Evolutionary conservation across 2,797 vertebrate genomes (phyloP).

Genomic region (Poliocrania exsul): DNA sequence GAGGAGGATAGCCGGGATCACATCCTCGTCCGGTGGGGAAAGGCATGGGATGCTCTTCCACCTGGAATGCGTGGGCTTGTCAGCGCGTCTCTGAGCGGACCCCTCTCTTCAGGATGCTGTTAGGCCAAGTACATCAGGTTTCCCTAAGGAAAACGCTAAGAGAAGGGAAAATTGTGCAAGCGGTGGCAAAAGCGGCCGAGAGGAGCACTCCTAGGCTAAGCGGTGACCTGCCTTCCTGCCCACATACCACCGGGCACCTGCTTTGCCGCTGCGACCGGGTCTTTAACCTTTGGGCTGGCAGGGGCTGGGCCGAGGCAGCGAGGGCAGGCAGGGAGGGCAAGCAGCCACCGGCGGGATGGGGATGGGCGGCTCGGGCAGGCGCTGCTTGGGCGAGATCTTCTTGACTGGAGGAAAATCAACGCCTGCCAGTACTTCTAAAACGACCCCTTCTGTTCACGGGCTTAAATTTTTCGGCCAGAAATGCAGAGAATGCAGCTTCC

Average conservation of each 20-base stretch:
- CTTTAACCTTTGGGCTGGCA: neutral
- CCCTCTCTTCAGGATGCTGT: neutral
- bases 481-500: neutral
- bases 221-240: neutral
- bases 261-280: neutral
- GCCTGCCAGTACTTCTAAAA: neutral
- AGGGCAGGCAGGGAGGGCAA: neutral
- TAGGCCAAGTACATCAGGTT: neutral
- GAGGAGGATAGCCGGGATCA: fast-evolving
- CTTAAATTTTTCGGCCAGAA: neutral
- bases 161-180: neutral
- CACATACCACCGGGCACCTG: neutral
- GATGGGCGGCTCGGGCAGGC: neutral
- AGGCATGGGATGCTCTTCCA: neutral
- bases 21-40: neutral
- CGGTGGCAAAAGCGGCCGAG: neutral
- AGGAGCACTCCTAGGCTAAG: neutral
- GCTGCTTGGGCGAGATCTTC: neutral
- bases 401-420: neutral
- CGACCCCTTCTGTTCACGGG: neutral
- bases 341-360: too few species aligned
- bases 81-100: neutral
- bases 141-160: neutral
- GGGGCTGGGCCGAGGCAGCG: neutral
- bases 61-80: neutral